phyloP scores from a whole-genome alignment of 2,113 vertebrate species.

The Mustelus asterias region DNA sequence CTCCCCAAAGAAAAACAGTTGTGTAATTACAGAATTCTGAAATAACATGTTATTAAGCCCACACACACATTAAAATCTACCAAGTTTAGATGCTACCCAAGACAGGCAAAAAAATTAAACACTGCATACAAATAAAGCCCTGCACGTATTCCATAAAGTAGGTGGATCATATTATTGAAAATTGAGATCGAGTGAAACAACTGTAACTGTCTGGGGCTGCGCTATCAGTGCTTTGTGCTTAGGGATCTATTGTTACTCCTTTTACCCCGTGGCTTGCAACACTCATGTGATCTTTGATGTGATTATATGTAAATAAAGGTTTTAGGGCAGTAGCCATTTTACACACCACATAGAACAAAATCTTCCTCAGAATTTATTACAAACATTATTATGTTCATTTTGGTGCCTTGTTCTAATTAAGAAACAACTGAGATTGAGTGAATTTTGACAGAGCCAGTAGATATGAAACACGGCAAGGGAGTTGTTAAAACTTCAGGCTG shows the following conservation, averaged over 20 bases:
- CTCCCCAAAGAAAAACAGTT: neutral
- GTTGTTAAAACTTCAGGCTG: no score
- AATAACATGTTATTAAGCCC: neutral
- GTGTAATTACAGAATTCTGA: neutral
- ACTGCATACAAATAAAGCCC: neutral
- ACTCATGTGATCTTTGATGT: no score
- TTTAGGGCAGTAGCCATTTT: no score
- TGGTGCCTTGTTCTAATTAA: no score
- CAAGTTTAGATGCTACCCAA: neutral
- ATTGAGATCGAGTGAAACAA: neutral
- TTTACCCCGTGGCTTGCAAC: no score
- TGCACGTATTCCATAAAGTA: neutral
- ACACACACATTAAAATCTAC: neutral
- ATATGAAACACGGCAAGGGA: no score
- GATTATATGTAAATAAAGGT: no score
- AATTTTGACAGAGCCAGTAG: no score
- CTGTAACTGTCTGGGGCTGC: neutral
- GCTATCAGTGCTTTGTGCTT: neutral
- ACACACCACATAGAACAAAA: no score
- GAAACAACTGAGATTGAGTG: no score
- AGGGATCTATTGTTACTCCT: neutral
- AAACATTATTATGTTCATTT: no score
- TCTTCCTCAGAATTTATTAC: no score
- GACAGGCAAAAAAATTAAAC: neutral
- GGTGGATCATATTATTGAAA: neutral